Evolutionary conservation across 2,888 invertebrate species (phyloP).

Genomic region (Megamerina dolium): DNA sequence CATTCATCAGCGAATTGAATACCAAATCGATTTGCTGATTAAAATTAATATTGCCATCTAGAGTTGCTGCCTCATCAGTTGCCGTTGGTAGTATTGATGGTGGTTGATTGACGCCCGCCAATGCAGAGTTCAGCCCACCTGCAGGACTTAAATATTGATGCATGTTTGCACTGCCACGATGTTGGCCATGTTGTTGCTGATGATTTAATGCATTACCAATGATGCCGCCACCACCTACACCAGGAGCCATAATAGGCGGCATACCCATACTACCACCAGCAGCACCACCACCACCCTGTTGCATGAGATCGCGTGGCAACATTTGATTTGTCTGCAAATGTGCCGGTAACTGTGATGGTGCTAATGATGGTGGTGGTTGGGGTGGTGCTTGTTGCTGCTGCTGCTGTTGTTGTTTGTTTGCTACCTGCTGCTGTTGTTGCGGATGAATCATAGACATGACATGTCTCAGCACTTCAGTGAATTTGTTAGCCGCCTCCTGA

Average conservation of each 20-base stretch:
- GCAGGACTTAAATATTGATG: constrained; percentile 19
- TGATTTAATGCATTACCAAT: constrained; percentile 16
- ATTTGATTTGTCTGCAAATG: constrained; percentile 14
- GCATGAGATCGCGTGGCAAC: constrained; percentile 27
- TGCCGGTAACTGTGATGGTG: constrained; percentile 17
- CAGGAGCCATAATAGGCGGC: constrained; percentile 18
- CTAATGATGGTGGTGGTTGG: too few relatives aligned
- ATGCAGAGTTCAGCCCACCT: constrained; percentile 9
- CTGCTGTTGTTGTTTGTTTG: constrained; percentile 25
- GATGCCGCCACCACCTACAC: constrained; percentile 15
- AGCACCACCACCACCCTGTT: constrained; percentile 7
- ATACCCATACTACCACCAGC: constrained; percentile 10
- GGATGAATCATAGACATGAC: constrained; percentile 41
- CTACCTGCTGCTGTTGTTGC: constrained; percentile 23
- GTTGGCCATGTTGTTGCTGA: constrained; percentile 23
- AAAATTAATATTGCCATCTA: constrained; percentile 36
- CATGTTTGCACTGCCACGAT: constrained; percentile 11
- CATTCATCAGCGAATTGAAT: constrained; percentile 48
- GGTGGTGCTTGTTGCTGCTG: constrained; percentile 15
- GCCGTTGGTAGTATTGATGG: constrained; percentile 18
- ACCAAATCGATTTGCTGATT: constrained; percentile 49
- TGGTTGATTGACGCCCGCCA: constrained; percentile 2
- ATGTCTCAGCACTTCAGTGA: constrained; percentile 49
- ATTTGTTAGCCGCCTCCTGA: constrained; percentile 55
- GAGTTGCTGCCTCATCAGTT: constrained; percentile 33